Evolutionary conservation across 2,797 vertebrate species (phyloP).

Genomic region (Gymnothorax javanicus): DNA sequence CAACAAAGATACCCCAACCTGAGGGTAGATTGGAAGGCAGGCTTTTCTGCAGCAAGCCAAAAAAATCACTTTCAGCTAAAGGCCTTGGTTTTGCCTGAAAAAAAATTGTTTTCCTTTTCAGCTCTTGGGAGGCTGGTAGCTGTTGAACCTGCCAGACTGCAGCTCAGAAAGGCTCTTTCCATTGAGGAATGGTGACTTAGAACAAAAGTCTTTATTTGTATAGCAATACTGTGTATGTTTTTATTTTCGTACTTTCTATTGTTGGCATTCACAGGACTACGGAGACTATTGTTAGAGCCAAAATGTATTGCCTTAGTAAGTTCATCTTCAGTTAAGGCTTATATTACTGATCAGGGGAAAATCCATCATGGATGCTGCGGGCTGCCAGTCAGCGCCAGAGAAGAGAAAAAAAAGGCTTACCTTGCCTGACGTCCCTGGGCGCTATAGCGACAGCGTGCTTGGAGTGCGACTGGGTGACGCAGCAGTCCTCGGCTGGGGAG

Average conservation of each 20-base stretch:
- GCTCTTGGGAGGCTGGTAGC: neutral
- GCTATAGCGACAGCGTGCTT: slow-evolving; percentile 85
- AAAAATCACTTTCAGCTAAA: neutral
- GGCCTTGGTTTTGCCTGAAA: neutral
- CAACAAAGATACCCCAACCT: neutral
- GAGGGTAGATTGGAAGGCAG: neutral
- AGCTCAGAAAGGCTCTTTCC: neutral
- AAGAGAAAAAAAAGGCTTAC: slow-evolving; percentile 69
- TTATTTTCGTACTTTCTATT: neutral
- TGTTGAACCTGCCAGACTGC: neutral
- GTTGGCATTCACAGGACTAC: neutral
- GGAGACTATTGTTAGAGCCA: neutral
- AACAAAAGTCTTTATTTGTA: neutral
- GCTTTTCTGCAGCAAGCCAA: neutral
- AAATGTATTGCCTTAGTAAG: neutral
- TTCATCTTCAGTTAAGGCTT: neutral
- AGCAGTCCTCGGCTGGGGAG: slow-evolving; percentile 75
- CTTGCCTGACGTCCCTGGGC: slow-evolving; percentile 85
- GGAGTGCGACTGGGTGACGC: slow-evolving; percentile 88
- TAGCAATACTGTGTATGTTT: neutral
- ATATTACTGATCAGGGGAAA: neutral
- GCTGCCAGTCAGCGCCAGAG: neutral
- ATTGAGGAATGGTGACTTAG: neutral
- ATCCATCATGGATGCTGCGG: neutral
- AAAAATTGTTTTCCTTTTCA: neutral